Conservation (phyloP, 2,113 vertebrate species). For the Pangasianodon hypophthalmus region DNA sequence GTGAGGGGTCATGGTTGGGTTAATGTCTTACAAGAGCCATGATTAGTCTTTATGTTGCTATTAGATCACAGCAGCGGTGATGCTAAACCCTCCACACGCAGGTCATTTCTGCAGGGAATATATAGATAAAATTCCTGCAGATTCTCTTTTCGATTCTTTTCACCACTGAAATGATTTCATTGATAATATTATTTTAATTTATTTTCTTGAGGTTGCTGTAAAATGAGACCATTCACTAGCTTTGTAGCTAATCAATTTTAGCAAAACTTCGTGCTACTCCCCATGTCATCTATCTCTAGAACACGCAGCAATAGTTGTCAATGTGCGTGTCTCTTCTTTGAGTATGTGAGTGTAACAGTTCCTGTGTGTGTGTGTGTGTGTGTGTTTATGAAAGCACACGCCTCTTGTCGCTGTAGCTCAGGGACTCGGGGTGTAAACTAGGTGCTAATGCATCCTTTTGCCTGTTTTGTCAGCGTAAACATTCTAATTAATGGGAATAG, state of each 20-base stretch:
- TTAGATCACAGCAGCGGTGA: background rate
- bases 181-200: background rate
- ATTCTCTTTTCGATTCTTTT: background rate
- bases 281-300: background rate
- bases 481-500: slow-evolving; percentile 69
- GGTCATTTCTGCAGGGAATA: background rate
- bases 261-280: background rate
- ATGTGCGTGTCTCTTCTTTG: background rate
- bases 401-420: slow-evolving; percentile 47
- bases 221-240: background rate
- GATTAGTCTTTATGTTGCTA: slow-evolving; percentile 34
- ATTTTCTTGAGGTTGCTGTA: background rate
- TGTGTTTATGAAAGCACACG: slow-evolving; percentile 40
- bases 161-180: background rate
- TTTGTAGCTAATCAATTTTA: background rate
- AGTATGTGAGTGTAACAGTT: slow-evolving; percentile 9
- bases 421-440: slow-evolving; percentile 65
- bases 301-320: background rate
- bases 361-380: slow-evolving; percentile 12
- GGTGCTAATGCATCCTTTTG: slow-evolving; percentile 70
- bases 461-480: slow-evolving; percentile 66
- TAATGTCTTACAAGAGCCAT: slow-evolving; percentile 43
- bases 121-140: background rate
- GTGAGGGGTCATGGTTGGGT: slow-evolving; percentile 45
- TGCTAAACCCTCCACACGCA: background rate